Evolutionary conservation across 1,140 invertebrate species (phyloP), one percentile per base, ranked within the genome.

Genomic region (Ceratina calcarata): DNA sequence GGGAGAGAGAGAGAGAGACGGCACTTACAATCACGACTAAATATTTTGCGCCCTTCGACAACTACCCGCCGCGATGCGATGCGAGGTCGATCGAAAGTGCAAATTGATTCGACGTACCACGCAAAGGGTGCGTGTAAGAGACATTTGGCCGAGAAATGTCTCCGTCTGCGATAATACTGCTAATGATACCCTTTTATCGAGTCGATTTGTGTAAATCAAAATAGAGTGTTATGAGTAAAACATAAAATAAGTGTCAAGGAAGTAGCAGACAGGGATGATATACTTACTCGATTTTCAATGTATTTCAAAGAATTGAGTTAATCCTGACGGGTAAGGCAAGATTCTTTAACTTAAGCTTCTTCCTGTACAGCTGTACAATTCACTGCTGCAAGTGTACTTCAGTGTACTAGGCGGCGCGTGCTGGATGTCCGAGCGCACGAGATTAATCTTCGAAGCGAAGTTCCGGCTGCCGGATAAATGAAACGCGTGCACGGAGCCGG

Each of bases 21-120:
- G 84, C 89, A 88, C 91, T 90, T 88, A 89, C 88, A 86, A 90
- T 91, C 90, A 87, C 86, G 86, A 81, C 86, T 87, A 89, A 90
- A 89, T 89, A 91, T 92, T 91, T 91, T 89, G 89, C 88, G 87
- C 89, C 91, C 81, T 82, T 77, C 77, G 69, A 74, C 78, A 37
- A 51, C 70, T 45, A 66, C 32, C 69, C 20, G n/a, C 13, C 62
- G 13, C 3, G 24, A 51, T 18, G 55, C 18, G 22, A 6, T 6
- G 22, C 15, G 20, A 27, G 74, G 45, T 65, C 22, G 69, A 49
- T 27, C 76, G 60, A 22, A 12, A 3, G 13, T 13, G 12, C 51
- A 78, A 78, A 78, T 78, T 78, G 76, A 72, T 78, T 78, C 70
- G 49, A 24, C 60, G 60, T 78, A 58, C 10, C 65, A 65, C 22